Conservation (phyloP, 2,888 invertebrate species). For the Xestia xanthographa region DNA sequence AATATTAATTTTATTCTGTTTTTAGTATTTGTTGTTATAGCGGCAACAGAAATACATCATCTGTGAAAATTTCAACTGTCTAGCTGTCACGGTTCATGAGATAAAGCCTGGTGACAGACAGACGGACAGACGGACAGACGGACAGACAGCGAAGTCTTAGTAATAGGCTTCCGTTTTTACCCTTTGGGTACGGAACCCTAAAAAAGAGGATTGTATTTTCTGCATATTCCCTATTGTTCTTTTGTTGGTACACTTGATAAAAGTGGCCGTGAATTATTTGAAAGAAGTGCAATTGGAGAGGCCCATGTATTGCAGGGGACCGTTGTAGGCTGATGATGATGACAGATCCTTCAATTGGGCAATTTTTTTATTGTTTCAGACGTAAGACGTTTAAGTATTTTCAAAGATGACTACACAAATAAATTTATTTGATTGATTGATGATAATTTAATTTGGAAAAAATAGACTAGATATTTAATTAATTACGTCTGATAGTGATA, state of each 20-base stretch:
- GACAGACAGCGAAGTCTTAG: no score
- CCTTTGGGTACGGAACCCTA: no score
- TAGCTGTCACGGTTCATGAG: no score
- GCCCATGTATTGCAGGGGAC: not conserved
- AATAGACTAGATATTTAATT: not conserved
- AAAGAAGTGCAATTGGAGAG: not conserved
- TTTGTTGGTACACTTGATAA: not conserved
- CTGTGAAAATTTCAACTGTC: no score
- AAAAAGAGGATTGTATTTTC: no score
- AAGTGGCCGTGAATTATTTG: not conserved
- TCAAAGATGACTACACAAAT: not conserved
- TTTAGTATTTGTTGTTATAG: no score
- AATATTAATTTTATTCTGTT: no score
- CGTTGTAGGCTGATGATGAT: not conserved
- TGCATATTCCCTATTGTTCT: no score
- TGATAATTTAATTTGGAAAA: not conserved
- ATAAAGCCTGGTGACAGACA: no score
- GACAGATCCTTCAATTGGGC: not conserved
- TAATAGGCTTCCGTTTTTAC: no score
- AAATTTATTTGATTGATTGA: conserved; percentile 15
- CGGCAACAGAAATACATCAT: no score
- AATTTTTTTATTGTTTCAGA: not conserved
- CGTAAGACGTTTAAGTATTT: not conserved
- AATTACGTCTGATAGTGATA: not conserved
- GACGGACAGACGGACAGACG: no score